Conservation (phyloP, 1,140 invertebrate species). For the Notospermus geniculatus region DNA sequence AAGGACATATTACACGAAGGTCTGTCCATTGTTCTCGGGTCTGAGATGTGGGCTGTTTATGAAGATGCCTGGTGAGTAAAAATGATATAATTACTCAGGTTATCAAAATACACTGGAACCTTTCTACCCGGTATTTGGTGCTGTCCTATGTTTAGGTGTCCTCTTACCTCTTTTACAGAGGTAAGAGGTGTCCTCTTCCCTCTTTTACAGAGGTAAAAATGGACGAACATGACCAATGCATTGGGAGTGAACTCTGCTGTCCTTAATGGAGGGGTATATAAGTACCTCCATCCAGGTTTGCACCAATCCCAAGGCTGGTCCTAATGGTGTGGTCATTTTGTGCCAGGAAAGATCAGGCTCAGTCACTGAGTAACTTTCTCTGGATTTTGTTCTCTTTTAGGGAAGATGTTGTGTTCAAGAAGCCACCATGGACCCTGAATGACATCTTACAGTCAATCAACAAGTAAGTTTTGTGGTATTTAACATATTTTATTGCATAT, state of each 20-base stretch:
- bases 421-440: conserved; percentile 31
- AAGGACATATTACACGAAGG: conserved; percentile 20
- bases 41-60: conserved; percentile 30
- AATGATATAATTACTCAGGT: not conserved
- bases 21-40: conserved; percentile 25
- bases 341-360: conserved; percentile 31
- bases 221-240: too few relatives aligned
- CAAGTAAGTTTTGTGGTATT: conserved; percentile 33
- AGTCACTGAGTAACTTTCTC: too few relatives aligned
- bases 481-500: too few relatives aligned
- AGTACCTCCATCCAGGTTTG: too few relatives aligned
- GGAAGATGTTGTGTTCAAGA: conserved; percentile 26
- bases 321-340: not conserved
- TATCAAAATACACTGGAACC: not conserved
- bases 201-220: too few relatives aligned
- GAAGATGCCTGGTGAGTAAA: conserved; percentile 29
- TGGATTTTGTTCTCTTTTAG: too few relatives aligned
- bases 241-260: too few relatives aligned
- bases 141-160: not conserved
- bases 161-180: too few relatives aligned
- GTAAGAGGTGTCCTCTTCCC: too few relatives aligned
- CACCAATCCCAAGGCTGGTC: too few relatives aligned
- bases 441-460: conserved; percentile 30
- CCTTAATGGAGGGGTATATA: too few relatives aligned
- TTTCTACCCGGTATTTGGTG: too few relatives aligned